Percentiles rank a stretch among this genome's conserved stretches.
Evolutionary conservation across 2,113 vertebrate genomes (phyloP).

Genomic region (Charina bottae): DNA sequence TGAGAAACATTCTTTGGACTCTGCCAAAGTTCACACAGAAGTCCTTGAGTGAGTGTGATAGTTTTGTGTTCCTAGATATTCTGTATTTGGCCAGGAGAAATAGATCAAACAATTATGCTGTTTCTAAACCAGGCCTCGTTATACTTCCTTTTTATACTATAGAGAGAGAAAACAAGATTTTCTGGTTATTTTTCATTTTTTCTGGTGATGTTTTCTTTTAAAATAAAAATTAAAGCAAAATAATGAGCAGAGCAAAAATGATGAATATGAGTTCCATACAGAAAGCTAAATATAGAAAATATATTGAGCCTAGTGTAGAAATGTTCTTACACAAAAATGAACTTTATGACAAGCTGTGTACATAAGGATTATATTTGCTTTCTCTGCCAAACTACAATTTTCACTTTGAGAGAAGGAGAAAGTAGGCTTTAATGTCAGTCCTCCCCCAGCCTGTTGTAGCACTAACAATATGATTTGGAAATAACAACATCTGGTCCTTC

Average conservation of each 20-base stretch:
- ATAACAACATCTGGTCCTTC: not conserved
- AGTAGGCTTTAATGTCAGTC: not conserved
- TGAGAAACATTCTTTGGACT: not conserved
- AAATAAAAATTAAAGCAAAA: not conserved
- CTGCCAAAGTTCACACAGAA: not conserved
- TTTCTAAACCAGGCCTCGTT: conserved; percentile 11
- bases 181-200: not conserved
- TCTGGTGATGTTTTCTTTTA: conserved; percentile 24
- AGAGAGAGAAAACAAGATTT: not conserved
- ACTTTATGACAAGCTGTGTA: not conserved
- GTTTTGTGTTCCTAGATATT: not conserved
- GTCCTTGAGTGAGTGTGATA: not conserved
- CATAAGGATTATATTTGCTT: not conserved
- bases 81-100: not conserved
- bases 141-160: not conserved
- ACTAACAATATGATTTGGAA: not conserved
- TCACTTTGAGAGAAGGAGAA: not conserved
- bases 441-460: not conserved
- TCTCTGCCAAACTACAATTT: not conserved
- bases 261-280: conserved; percentile 40
- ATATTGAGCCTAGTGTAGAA: conserved; percentile 28
- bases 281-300: conserved; percentile 46
- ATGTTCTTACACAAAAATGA: not conserved
- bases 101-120: conserved; percentile 12
- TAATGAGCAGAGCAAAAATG: not conserved